Base-by-base conservation (phyloP, 1,140 invertebrate species). In the Holotrichia oblita region DNA sequence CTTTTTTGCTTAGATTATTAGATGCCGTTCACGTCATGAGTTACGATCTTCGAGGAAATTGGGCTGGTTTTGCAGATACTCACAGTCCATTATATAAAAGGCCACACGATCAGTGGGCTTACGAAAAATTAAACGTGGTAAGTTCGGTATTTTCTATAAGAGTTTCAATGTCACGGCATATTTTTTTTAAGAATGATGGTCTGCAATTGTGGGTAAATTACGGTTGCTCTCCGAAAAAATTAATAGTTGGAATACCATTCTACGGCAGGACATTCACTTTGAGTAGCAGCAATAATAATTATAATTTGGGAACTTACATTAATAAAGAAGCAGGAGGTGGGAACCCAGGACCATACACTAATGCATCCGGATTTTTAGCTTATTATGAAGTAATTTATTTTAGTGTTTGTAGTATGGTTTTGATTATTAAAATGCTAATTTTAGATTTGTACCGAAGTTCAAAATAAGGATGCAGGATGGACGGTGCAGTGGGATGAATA, bases 1-100 rank as follows among this genome's bases (percentile, higher is more conserved):
- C 1, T 34, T 4, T 4, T 34, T 34, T 34, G 27, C 27, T 41
- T 81, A 94, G 93, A 82, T 86, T 90, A 40, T 79, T 96, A 17
- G 94, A 96, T 85, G 95, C 94, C 4, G 92, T 97, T 74, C 95
- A 97, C 83, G 94, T 95, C 10, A 97, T 97, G 96, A 91, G 95
- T 0, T 98, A 98, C 85, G 96, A 98, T 88, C 89, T 98, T 17
- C 90, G 96, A 80, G 97, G 97, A 27, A 96, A 96, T 82, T 98
- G 96, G 96, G 96, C 94, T 6, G 94, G 94, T 48, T 95, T 95
- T 82, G 96, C 96, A 0, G 95, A 96, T 83, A 92, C 94, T 0
- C 95, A 97, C 83, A 96, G 94, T 83, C 94, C 95, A 3, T 88
- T 97, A 0, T 96, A 95, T 83, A 93, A 92, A 84, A 87, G 95